These are phyloP conservation scores for Tachypleus tridentatus DNA, from an alignment of 1,140 invertebrate species.

Conservation along the genomic window DNA sequence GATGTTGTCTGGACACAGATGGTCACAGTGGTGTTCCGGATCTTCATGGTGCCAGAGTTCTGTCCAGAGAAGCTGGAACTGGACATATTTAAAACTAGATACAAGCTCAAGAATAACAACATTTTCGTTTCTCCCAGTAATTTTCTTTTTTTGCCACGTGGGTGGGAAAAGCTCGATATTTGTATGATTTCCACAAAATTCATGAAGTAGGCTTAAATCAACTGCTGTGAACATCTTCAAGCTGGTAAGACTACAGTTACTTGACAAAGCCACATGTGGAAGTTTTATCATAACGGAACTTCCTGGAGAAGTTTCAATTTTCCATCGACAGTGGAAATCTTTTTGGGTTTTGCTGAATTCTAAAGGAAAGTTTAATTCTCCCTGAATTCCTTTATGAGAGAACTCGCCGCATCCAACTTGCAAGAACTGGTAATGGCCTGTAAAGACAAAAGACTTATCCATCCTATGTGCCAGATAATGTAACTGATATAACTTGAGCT, in stretches of 20 bases:
- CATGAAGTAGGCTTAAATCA: neutral
- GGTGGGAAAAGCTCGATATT: neutral
- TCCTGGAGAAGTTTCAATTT: neutral
- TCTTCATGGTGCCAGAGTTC: neutral
- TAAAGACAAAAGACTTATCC: neutral
- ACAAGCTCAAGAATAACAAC: neutral
- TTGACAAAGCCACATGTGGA: neutral
- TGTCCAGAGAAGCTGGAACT: slow-evolving; percentile 1
- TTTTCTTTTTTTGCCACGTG: neutral
- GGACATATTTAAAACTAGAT: neutral
- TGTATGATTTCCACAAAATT: neutral
- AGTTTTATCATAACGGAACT: neutral
- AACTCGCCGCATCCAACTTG: neutral
- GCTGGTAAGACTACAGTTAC: neutral
- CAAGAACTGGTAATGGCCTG: neutral
- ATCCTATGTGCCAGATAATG: slow-evolving; percentile 2
- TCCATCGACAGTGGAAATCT: neutral
- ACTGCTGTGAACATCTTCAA: neutral
- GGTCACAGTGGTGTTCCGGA: neutral
- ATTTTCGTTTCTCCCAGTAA: too few species aligned
- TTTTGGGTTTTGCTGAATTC: neutral
- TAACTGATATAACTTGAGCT: neutral
- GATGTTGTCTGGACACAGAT: slow-evolving; percentile 2
- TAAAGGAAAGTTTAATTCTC: neutral
- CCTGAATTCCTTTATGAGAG: neutral